A percentile compares a stretch with the other conserved stretches of the same genome.
Evolutionary conservation across 64 coral and sea anemone species (phyloP).

Genomic region (Anthopleura sola): DNA sequence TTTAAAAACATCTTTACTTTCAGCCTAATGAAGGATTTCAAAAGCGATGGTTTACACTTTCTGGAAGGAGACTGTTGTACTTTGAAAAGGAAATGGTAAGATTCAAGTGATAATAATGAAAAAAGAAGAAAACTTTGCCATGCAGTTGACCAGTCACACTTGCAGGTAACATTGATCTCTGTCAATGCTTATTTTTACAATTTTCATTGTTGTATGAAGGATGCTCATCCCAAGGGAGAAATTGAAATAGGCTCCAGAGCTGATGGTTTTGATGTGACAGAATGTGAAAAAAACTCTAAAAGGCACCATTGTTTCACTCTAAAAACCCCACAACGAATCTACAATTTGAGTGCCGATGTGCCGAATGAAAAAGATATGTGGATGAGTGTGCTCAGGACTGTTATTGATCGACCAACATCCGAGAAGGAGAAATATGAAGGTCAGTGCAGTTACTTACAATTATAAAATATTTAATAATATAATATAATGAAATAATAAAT

Average conservation of each 20-base stretch:
- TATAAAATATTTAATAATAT: too few species aligned
- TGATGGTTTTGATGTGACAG: slow-evolving; percentile 71
- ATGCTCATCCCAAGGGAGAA: slow-evolving; percentile 69
- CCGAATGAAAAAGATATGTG: slow-evolving; percentile 84
- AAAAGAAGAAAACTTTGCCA: too few species aligned
- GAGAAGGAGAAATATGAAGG: slow-evolving; percentile 76
- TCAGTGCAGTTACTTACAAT: not conserved
- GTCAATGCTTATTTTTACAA: not conserved
- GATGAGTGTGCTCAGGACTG: slow-evolving; percentile 56
- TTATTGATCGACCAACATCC: slow-evolving; percentile 59
- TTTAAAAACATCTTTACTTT: not conserved
- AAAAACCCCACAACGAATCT: slow-evolving; percentile 60
- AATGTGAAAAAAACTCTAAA: slow-evolving; percentile 23
- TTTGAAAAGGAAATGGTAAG: slow-evolving; percentile 73
- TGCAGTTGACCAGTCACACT: too few species aligned
- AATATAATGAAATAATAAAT: too few species aligned
- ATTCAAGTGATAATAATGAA: not conserved
- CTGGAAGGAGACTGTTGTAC: slow-evolving; percentile 77
- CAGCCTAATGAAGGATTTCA: slow-evolving; percentile 23
- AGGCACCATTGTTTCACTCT: slow-evolving; percentile 64
- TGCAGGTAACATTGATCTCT: not conserved
- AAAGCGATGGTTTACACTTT: slow-evolving; percentile 75
- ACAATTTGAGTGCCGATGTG: slow-evolving; percentile 55
- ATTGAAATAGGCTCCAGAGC: slow-evolving; percentile 69
- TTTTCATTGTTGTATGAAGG: slow-evolving; percentile 15